phyloP scores from a whole-genome alignment of 2,888 invertebrate genomes.

The Nemotelus nigrinus region DNA sequence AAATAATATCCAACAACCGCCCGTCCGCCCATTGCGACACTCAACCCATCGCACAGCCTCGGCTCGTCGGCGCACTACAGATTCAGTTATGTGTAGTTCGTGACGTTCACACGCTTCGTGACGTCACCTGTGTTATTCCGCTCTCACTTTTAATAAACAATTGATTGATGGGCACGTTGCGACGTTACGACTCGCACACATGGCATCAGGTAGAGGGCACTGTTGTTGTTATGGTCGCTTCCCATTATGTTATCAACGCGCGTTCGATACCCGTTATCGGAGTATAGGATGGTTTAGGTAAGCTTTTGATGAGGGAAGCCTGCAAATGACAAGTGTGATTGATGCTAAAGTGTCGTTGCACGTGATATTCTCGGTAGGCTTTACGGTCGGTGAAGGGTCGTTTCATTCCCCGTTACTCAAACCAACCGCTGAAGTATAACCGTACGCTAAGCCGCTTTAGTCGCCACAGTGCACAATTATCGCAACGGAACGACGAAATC shows the following conservation, averaged over 20 bases:
- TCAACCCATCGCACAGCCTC: not conserved
- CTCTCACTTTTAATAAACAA: constrained; percentile 37
- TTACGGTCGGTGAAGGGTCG: not conserved
- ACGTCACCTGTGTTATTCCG: constrained; percentile 26
- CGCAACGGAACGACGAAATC: not conserved
- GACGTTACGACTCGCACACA: not conserved
- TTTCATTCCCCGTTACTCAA: not conserved
- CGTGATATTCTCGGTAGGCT: too few species aligned
- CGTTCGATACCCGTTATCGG: too few species aligned
- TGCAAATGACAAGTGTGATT: too few species aligned
- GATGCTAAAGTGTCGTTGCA: too few species aligned
- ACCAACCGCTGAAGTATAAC: not conserved
- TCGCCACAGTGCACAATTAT: too few species aligned
- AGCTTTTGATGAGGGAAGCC: too few species aligned
- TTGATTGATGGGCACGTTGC: constrained; percentile 23
- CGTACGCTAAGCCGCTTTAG: not conserved
- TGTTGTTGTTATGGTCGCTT: not conserved
- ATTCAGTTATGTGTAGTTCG: constrained; percentile 27
- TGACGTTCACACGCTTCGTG: constrained; percentile 20
- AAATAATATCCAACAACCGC: not conserved
- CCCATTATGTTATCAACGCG: too few species aligned
- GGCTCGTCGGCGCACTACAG: constrained; percentile 31
- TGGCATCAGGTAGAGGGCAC: constrained; percentile 16
- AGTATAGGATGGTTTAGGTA: too few species aligned
- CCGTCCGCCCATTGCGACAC: too few species aligned